phyloP scores from a whole-genome alignment of 2,797 vertebrate genomes.

The Cryptoprocta ferox region DNA sequence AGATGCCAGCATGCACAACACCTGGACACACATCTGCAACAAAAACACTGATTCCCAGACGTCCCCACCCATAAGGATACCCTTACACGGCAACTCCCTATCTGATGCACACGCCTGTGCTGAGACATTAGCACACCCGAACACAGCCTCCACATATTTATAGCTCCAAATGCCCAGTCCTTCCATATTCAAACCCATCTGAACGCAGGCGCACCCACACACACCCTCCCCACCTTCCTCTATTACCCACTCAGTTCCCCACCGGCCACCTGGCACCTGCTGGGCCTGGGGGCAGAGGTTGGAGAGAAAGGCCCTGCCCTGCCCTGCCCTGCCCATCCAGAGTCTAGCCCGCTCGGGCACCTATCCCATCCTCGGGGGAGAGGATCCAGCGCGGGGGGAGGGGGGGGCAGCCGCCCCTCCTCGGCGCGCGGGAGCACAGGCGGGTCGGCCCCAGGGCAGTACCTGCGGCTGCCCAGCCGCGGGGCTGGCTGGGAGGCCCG shows the following conservation, averaged over 20 bases:
- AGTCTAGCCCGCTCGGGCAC: not conserved
- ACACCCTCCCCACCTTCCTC: not conserved
- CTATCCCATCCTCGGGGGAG: not conserved
- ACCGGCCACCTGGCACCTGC: not conserved
- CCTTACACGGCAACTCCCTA: not conserved
- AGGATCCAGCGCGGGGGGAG: not conserved
- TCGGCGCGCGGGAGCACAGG: not conserved
- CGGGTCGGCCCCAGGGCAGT: not conserved
- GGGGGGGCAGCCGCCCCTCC: not conserved
- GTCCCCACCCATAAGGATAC: not conserved
- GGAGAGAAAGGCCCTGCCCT: constrained; percentile 40
- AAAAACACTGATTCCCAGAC: not conserved
- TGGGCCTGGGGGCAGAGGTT: not conserved
- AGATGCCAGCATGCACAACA: not conserved
- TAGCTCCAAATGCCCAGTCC: constrained; percentile 1
- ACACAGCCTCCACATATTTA: not conserved
- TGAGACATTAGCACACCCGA: not conserved
- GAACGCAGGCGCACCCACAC: too few relatives aligned
- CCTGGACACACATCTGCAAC: not conserved
- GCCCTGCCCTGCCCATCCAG: not conserved
- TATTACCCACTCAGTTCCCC: not conserved
- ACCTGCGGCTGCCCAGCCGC: constrained; percentile 74
- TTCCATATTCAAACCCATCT: not conserved
- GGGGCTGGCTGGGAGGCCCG: constrained; percentile 62
- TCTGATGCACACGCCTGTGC: not conserved